These are phyloP conservation scores for Serrognathus titanus DNA, from an alignment of 2,888 invertebrate genomes.

Conservation along the genomic window DNA sequence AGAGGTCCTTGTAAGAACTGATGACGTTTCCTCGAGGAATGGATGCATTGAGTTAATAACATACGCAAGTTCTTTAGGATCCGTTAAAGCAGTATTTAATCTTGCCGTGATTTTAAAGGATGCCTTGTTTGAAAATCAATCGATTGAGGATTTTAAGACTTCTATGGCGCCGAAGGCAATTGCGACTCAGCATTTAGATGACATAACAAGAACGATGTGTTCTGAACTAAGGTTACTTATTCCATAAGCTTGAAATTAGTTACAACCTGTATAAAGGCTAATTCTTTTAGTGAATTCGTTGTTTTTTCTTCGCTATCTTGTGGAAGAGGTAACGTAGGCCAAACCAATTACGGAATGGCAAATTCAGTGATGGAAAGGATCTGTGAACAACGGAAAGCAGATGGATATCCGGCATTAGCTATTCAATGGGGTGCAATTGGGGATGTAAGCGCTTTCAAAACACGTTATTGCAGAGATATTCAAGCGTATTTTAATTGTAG, in stretches of 20 bases:
- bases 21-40: constrained; percentile 65
- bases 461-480: no score
- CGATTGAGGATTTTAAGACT: constrained; percentile 61
- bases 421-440: constrained; percentile 30
- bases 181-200: constrained; percentile 78
- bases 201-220: constrained; percentile 58
- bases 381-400: constrained; percentile 57
- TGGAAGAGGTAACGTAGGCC: constrained; percentile 88
- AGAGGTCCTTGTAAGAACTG: constrained; percentile 63
- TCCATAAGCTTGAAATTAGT: no score
- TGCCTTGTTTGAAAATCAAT: constrained; percentile 74
- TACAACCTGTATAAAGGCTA: background rate
- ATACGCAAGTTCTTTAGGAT: constrained; percentile 61
- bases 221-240: constrained; percentile 40
- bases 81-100: constrained; percentile 86
- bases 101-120: constrained; percentile 80
- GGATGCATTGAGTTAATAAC: constrained; percentile 70
- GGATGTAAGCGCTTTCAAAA: constrained; percentile 45
- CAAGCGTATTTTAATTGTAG: constrained; percentile 1
- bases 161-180: constrained; percentile 75
- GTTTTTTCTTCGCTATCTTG: constrained; percentile 89
- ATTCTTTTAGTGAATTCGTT: constrained; percentile 64
- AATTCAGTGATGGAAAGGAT: constrained; percentile 87
- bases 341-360: constrained; percentile 84
- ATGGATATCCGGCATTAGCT: constrained; percentile 25